Evolutionary conservation across 2,113 vertebrate species (phyloP).

Genomic region (Centropus bengalensis): DNA sequence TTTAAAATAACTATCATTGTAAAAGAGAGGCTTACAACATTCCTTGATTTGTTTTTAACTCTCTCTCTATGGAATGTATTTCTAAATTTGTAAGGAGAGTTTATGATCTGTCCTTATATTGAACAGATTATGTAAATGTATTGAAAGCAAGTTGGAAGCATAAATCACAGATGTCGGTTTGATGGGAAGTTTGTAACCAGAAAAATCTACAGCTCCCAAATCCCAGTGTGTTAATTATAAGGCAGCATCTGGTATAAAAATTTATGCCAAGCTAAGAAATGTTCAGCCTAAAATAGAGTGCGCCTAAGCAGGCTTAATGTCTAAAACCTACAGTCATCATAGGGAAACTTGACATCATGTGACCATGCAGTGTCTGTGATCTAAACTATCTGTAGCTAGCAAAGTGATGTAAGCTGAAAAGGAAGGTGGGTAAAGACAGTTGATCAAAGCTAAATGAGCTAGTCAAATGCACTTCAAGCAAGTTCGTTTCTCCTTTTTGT

Average conservation of each 20-base stretch:
- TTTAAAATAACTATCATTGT: conserved; percentile 21
- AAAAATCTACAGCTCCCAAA: conserved; percentile 78
- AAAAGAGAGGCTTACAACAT: conserved; percentile 38
- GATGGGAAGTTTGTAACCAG: conserved; percentile 81
- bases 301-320: conserved; percentile 65
- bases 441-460: neutral
- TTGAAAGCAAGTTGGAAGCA: conserved; percentile 77
- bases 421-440: neutral
- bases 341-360: conserved; percentile 60
- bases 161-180: conserved; percentile 83
- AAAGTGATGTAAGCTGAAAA: conserved; percentile 1
- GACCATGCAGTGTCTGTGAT: conserved; percentile 4
- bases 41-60: conserved; percentile 69
- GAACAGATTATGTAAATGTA: conserved; percentile 83
- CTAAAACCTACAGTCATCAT: conserved; percentile 44
- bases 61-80: conserved; percentile 53
- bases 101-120: conserved; percentile 72
- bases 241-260: conserved; percentile 81
- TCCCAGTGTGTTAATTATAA: conserved; percentile 81
- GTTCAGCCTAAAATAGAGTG: conserved; percentile 74
- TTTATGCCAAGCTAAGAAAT: conserved; percentile 81
- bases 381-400: conserved; percentile 37
- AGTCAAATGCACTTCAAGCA: neutral
- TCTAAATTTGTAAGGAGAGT: conserved; percentile 66
- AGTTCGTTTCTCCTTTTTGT: neutral